Evolutionary conservation across 1,140 invertebrate genomes (phyloP).

Genomic region (Lycorma delicatula): DNA sequence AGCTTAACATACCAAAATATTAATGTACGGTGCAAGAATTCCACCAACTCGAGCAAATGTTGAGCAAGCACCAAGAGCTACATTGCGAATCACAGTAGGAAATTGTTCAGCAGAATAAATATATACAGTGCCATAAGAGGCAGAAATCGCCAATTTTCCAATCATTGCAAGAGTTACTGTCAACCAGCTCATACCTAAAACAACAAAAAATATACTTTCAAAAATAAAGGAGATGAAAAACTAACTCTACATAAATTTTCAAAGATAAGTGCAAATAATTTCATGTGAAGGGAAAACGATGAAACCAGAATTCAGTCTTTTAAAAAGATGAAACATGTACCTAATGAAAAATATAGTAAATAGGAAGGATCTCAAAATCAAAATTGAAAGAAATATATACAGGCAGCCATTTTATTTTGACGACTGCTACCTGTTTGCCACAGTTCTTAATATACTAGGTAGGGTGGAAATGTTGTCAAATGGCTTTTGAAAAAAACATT

Average conservation of each 20-base stretch:
- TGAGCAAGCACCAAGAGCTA: slow-evolving; percentile 65
- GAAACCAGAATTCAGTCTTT: slow-evolving; percentile 5
- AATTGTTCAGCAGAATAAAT: slow-evolving; percentile 76
- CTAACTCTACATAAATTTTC: too few species aligned
- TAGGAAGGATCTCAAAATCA: too few species aligned
- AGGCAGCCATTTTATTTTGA: too few species aligned
- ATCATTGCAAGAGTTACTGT: slow-evolving; percentile 62
- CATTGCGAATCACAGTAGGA: slow-evolving; percentile 72
- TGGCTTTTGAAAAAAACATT: too few species aligned
- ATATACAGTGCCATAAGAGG: slow-evolving; percentile 70
- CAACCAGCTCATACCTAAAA: slow-evolving; percentile 49
- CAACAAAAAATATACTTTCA: slow-evolving; percentile 19
- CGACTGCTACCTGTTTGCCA: too few species aligned
- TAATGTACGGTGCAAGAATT: slow-evolving; percentile 63
- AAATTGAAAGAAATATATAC: too few species aligned
- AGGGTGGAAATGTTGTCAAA: too few species aligned
- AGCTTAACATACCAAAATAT: slow-evolving; percentile 45
- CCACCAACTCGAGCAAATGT: slow-evolving; percentile 68
- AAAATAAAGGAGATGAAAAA: slow-evolving; percentile 2
- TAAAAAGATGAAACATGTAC: too few species aligned
- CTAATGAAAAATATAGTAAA: too few species aligned
- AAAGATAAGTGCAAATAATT: not conserved
- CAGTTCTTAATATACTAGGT: too few species aligned
- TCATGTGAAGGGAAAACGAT: not conserved
- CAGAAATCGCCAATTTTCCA: slow-evolving; percentile 72